phyloP scores from a whole-genome alignment of 2,797 vertebrate species.

The Discoglossus pictus region DNA sequence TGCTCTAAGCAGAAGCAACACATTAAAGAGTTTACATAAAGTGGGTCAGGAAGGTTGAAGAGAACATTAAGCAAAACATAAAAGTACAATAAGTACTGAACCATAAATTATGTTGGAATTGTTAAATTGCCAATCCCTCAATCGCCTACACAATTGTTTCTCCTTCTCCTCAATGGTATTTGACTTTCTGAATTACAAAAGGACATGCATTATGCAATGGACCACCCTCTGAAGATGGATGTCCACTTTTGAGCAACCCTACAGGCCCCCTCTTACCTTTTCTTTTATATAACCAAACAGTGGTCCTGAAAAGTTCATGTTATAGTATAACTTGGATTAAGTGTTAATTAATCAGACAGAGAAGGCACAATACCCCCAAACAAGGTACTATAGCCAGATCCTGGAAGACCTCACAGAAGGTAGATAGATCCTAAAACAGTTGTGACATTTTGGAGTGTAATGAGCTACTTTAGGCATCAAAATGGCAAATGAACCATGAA shows the following conservation, averaged over 20 bases:
- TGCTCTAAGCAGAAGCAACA: conserved; percentile 21
- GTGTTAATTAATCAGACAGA: too few species aligned
- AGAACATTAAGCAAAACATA: not conserved
- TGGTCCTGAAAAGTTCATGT: not conserved
- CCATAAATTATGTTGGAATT: conserved; percentile 11
- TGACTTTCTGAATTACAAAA: conserved; percentile 12
- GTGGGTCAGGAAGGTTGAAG: conserved; percentile 11
- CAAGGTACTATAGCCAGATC: too few species aligned
- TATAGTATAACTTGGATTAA: not conserved
- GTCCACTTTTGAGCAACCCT: conserved; percentile 9
- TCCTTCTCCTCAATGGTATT: not conserved
- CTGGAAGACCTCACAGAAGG: too few species aligned
- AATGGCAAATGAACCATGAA: too few species aligned
- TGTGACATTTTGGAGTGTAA: too few species aligned
- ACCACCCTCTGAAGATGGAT: conserved; percentile 14
- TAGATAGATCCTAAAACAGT: too few species aligned
- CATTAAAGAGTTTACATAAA: conserved; percentile 13
- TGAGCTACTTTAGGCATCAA: too few species aligned
- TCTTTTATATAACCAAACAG: not conserved
- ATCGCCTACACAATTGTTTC: not conserved
- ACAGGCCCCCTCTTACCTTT: conserved; percentile 12
- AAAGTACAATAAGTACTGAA: conserved; percentile 20
- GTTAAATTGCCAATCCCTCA: not conserved
- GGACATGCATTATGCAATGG: not conserved
- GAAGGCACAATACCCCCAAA: too few species aligned